Evolutionary conservation across 2,797 vertebrate genomes (phyloP), one percentile per base, ranked within the genome.

Genomic region (Sebastes vulpes): DNA sequence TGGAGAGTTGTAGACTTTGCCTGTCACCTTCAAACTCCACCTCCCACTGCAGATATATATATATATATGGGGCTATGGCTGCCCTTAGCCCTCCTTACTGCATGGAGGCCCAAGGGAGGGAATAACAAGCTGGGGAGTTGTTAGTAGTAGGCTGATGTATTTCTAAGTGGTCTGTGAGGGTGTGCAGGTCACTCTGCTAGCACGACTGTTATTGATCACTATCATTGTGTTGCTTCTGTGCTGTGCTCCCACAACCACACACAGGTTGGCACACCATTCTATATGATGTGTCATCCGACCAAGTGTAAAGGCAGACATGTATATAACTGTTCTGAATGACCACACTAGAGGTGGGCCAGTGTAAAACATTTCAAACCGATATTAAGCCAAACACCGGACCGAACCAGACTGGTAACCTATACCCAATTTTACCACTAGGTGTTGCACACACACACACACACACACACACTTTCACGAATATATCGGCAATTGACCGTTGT

Each of bases 1-100:
- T 86, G 81, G 76, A 78, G 83, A 89, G 83, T 86, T 42, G 65
- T 29, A 84, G 84, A 89, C 86, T 91, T 88, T 90, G 65, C 82
- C 80, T 85, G 83, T 93, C 87, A 93, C 94, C 91, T 95, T 93
- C 91, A 93, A 88, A 94, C 84, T 83, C 72, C 77, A 72, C 84
- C 84, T 81, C 79, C 82, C 84, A 79, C 66, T 10, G 18, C 67
- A 77, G 69, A 86, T 78, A 63, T 84, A 31, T 31, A 59, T 58
- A 28, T n/a, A 59, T 59, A 29, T n/a, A n/a, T 29, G 18, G 7
- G 71, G 59, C 72, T 72, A 57, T 14, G 50, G 60, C 20, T 84
- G 85, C 77, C 90, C 84, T 89, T 72, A 71, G 81, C 76, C 78
- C 85, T 79, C 75, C 72, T 57, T 82, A 58, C 83, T 84, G 83